A percentile compares a stretch with the other conserved stretches of the same genome.
These are phyloP conservation scores for Hirtodrosophila trivittata DNA, from an alignment of 2,888 invertebrate genomes.

Conservation along the genomic window DNA sequence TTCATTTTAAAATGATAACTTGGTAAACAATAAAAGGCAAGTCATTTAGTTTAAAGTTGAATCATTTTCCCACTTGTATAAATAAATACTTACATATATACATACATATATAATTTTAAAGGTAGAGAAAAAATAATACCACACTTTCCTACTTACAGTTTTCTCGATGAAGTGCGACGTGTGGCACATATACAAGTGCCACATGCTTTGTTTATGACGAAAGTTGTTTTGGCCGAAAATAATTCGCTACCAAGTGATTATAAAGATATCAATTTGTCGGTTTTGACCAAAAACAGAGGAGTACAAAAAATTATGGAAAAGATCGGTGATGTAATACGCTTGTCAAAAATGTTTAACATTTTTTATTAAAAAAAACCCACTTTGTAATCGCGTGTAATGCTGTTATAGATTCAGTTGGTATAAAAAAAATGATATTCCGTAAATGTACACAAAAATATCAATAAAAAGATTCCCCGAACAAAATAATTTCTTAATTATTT, in stretches of 20 bases:
- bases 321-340: constrained; percentile 61
- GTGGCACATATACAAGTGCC: constrained; percentile 84
- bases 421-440: too few species aligned
- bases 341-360: constrained; percentile 73
- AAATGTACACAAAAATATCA: too few species aligned
- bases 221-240: constrained; percentile 84
- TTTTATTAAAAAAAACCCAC: constrained; percentile 64
- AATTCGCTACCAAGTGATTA: constrained; percentile 84
- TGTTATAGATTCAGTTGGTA: too few species aligned
- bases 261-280: constrained; percentile 83
- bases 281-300: constrained; percentile 72
- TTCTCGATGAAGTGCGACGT: constrained; percentile 82
- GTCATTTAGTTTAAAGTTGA: too few species aligned
- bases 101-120: too few species aligned
- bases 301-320: constrained; percentile 55
- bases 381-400: too few species aligned
- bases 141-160: constrained; percentile 62
- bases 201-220: constrained; percentile 85
- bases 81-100: background rate
- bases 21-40: too few species aligned
- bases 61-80: background rate
- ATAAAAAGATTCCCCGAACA: too few species aligned
- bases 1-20: too few species aligned
- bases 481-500: too few species aligned
- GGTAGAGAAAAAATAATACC: too few species aligned